Base-by-base conservation (phyloP, 2,113 vertebrate genomes). In the Serilophus lunatus region DNA sequence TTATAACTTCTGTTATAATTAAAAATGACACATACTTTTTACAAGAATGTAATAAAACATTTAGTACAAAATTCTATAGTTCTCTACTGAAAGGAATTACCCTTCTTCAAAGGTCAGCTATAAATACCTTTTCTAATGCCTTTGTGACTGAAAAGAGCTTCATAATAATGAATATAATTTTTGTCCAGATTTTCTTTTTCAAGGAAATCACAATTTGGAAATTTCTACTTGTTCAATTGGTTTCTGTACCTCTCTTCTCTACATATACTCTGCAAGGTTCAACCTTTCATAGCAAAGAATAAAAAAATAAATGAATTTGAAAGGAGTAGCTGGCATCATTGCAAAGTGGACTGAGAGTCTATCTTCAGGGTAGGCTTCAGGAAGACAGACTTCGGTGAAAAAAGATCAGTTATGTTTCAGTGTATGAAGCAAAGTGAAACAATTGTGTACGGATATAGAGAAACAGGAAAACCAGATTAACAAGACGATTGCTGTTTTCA, bases 51-150 rank as follows among this genome's bases (percentile, higher is more conserved):
- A 76, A 82, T 90, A 83, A 86, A 95, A 85, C 16, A 92, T 85
- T 96, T 92, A 69, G 49, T 85, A 38, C 49, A 90, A 89, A 97
- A 95, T 92, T 87, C 79, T 94, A 80, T 50, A 72, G 64, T 87
- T 96, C 85, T 91, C 78, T 77, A 84, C 68, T 92, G 65, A 76
- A 81, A 83, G 63, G 49, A 98, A 95, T 97, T 95, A 97, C 71
- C 79, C 96, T 75, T 96, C 94, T 97, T 95, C 86, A 97, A 98
- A 98, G 96, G 96, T 97, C 97, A 98, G 69, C 80, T 97, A 96
- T 97, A 97, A 97, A 96, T 98, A 98, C 88, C 60, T 95, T 95
- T 80, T 93, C 86, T 95, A 95, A 96, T 95, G 94, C 81, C 70
- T 96, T 70, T 83, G 77, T 82, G 75, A 86, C 76, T 93, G 76